phyloP scores from a whole-genome alignment of 2,888 invertebrate species.

The Tenthredo amoena region DNA sequence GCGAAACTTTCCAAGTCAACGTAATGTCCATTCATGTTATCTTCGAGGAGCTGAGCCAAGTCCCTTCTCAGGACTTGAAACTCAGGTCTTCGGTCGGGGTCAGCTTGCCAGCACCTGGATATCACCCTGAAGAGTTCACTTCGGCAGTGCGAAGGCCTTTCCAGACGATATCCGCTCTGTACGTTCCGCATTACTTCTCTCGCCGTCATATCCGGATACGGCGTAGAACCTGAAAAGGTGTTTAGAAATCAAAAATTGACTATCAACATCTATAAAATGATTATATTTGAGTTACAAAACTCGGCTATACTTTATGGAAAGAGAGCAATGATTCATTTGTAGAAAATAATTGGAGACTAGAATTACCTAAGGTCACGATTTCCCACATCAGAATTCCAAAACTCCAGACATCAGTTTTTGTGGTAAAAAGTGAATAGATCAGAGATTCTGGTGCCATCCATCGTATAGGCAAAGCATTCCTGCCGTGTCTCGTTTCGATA shows the following conservation, averaged over 20 bases:
- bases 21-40: constrained; percentile 83
- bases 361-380: constrained; percentile 89
- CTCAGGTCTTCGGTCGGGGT: constrained; percentile 86
- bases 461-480: constrained; percentile 85
- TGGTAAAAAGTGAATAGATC: constrained; percentile 88
- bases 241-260: neutral
- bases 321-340: neutral
- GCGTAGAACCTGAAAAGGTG: constrained; percentile 86
- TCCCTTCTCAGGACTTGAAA: constrained; percentile 83
- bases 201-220: constrained; percentile 91
- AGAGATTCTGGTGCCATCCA: constrained; percentile 95
- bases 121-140: constrained; percentile 85
- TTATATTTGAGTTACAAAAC: no score
- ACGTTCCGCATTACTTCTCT: constrained; percentile 91
- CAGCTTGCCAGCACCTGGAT: constrained; percentile 84
- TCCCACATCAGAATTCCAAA: constrained; percentile 94
- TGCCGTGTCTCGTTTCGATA: constrained; percentile 79
- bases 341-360: neutral
- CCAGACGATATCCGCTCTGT: constrained; percentile 88
- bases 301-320: constrained; percentile 1
- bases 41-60: constrained; percentile 82
- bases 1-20: constrained; percentile 86
- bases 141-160: constrained; percentile 89
- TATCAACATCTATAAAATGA: neutral
- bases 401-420: constrained; percentile 92